Evolutionary conservation across 2,113 vertebrate species (phyloP).

Genomic region (Scopus umbretta): DNA sequence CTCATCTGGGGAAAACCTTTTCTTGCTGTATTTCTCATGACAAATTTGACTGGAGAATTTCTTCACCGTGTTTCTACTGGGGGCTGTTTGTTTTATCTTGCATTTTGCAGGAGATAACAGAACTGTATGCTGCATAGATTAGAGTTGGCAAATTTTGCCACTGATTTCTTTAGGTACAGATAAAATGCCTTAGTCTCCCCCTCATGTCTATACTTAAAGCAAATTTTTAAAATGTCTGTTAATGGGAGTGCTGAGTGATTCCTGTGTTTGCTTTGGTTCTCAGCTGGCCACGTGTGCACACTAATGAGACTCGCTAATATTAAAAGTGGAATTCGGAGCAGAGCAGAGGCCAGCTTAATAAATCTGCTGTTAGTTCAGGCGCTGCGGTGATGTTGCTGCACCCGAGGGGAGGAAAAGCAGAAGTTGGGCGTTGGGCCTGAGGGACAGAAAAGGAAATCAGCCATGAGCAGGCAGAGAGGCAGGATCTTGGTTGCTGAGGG

Average conservation of each 20-base stretch:
- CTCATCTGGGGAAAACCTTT: conserved; percentile 5
- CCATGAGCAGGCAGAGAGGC: neutral
- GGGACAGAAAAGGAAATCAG: neutral
- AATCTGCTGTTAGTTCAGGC: neutral
- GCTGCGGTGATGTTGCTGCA: neutral
- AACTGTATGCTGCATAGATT: neutral
- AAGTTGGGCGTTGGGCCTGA: neutral
- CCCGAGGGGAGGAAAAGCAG: neutral
- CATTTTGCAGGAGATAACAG: conserved; percentile 33
- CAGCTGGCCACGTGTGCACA: neutral
- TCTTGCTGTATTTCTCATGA: conserved; percentile 16
- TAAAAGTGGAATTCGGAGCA: neutral
- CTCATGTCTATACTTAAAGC: neutral
- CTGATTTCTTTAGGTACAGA: conserved; percentile 5
- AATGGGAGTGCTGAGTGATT: neutral
- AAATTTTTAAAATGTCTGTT: neutral
- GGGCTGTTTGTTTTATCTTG: conserved; percentile 28
- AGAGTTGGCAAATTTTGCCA: neutral
- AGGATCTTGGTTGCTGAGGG: neutral
- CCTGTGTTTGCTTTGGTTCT: neutral
- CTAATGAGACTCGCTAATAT: neutral
- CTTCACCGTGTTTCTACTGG: neutral
- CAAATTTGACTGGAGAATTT: neutral
- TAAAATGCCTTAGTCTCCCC: conserved; percentile 15
- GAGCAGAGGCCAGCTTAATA: neutral